A percentile compares a stretch with the other conserved stretches of the same genome.
Conservation (phyloP, 2,797 vertebrate genomes). For the Oreochromis mossambicus region DNA sequence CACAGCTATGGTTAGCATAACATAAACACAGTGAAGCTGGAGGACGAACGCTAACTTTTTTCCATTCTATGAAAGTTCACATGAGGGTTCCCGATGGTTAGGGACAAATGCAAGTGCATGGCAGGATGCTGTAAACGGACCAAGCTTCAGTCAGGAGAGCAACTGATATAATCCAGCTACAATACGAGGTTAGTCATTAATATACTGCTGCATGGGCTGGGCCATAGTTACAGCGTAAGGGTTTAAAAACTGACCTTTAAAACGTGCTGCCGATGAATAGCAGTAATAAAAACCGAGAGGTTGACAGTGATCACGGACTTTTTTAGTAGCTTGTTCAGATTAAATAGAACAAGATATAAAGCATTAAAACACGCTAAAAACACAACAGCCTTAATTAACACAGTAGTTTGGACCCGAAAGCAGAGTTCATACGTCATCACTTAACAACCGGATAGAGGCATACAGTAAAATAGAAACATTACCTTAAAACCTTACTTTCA, state of each 20-base stretch:
- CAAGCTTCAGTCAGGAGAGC: not conserved
- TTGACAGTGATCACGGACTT: not conserved
- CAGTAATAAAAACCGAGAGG: not conserved
- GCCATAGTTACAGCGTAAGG: accelerated
- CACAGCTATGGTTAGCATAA: not conserved
- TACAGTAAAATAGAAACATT: not conserved
- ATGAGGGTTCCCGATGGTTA: not conserved
- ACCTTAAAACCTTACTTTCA: not conserved
- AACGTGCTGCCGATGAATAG: not conserved
- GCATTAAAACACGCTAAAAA: not conserved
- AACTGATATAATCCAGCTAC: not conserved
- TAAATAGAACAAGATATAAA: not conserved
- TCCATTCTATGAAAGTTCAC: not conserved
- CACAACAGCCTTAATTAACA: not conserved
- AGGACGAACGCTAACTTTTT: not conserved
- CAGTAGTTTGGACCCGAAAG: not conserved
- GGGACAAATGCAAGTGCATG: not conserved
- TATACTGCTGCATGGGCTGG: not conserved
- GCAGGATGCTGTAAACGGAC: not conserved
- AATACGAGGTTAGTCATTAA: not conserved
- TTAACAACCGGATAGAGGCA: not conserved
- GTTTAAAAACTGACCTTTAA: not conserved
- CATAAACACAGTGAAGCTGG: not conserved
- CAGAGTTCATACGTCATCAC: not conserved
- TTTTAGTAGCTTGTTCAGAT: not conserved